Base-by-base conservation (phyloP, 2,113 vertebrate species). In the Taxidea taxus region DNA sequence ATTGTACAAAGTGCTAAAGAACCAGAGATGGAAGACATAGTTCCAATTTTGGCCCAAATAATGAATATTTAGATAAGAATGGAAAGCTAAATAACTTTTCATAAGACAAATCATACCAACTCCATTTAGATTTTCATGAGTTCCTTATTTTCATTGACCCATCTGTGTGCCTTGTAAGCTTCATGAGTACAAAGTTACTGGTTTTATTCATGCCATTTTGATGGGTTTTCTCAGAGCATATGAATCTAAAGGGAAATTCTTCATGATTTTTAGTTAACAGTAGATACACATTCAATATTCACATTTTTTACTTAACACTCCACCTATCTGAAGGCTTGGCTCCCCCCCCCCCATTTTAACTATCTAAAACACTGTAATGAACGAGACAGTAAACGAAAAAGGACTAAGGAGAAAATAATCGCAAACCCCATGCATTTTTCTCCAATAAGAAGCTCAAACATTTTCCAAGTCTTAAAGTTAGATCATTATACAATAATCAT, bases 161-260 rank as follows among this genome's bases (percentile, higher is more conserved):
- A 58, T 77, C 25, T 5, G 25, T 77, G 29, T 49, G 4, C 16
- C 42, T 91, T 77, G 39, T 75, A 78, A 94, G 47, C 70, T 72
- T 58, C 15, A 25, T 20, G 91, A 25, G 42, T 47, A 62, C 1
- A 39, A 82, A 95, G 37, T 91, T 77, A 94, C 47, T 9, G 89
- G 15, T 93, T 96, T 96, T 85, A 49, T 25, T 70, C 2, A 5
- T 58, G 37, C 25, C 15, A 27, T 77, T 92, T 95, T 64, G 25
- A 7, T 72, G 60, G 23, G 16, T 87, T 94, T 94, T 92, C n/a
- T 60, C 74, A 42, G 39, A 77, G 23, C 34, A 87, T 74, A 11
- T 91, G 27, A 82, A 88, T 90, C 49, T 51, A 51, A 94, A 92
- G 39, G 75, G 60, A 91, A 84, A n/a, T 87, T 93, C 29, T 93